These are phyloP conservation scores for Achlya flavicornis DNA, from an alignment of 2,888 invertebrate genomes.

Conservation along the genomic window DNA sequence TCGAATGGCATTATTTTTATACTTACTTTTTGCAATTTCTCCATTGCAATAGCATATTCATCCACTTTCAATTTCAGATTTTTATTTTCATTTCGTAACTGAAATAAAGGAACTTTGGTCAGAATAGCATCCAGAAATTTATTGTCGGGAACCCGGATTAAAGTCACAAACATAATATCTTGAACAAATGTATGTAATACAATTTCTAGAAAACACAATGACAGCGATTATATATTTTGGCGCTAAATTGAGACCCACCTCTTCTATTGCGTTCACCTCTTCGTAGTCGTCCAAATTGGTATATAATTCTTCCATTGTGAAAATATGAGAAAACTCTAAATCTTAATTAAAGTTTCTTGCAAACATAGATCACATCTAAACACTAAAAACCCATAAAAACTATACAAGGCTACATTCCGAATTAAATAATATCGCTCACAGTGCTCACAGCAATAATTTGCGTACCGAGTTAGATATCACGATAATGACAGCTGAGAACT, in stretches of 20 bases:
- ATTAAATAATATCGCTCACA: no score
- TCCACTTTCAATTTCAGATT: constrained; percentile 61
- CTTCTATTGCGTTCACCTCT: constrained; percentile 54
- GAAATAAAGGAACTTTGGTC: constrained; percentile 32
- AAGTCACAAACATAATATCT: background rate
- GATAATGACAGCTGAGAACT: no score
- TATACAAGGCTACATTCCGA: no score
- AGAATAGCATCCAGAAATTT: background rate
- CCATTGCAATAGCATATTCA: constrained; percentile 53
- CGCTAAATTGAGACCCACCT: constrained; percentile 77
- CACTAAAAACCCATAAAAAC: no score
- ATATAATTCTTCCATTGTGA: constrained; percentile 66
- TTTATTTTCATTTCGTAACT: constrained; percentile 69
- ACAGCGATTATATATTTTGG: constrained; percentile 49
- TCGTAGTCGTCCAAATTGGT: constrained; percentile 70
- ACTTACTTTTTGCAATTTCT: constrained; percentile 71
- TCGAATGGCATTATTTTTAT: constrained; percentile 6
- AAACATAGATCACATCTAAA: background rate
- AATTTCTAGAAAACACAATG: background rate
- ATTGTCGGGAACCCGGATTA: no score
- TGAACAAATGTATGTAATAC: background rate
- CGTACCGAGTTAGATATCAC: no score
- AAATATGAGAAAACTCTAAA: constrained; percentile 2
- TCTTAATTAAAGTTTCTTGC: background rate
- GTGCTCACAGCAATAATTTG: no score